Evolutionary conservation across 2,797 vertebrate genomes (phyloP), one percentile per base, ranked within the genome.

Genomic region (Gambusia yucatana): DNA sequence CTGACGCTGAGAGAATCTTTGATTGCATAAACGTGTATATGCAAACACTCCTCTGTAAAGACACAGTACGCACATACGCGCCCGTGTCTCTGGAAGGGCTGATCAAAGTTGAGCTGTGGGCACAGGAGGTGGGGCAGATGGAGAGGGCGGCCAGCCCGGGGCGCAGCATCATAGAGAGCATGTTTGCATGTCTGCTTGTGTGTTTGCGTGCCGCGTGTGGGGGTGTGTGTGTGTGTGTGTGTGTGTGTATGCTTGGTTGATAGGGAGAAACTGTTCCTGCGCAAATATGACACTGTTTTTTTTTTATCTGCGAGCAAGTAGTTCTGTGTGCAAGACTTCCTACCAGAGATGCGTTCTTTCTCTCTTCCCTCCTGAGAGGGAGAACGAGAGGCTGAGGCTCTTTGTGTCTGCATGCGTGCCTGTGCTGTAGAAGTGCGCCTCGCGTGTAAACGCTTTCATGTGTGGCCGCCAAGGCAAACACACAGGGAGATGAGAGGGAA

Each of bases 31-130:
- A 92, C 73, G 78, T 87, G 88, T 86, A 47, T 87, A 87, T 82
- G 78, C 91, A 92, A 91, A 92, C 92, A 78, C 86, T 82, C 77
- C 72, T 57, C 72, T 69, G 78, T 79, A 55, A 88, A 86, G 77
- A 84, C 83, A 82, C 88, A 65, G 84, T 83, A 84, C 87, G 81
- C 88, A 88, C 77, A 88, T 82, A 82, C 82, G 77, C 78, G 79
- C 82, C 83, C 85, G 57, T 82, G 85, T 88, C 84, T 89, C 83
- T 91, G 86, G 84, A 79, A 94, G 87, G 86, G 86, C 87, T 88
- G 92, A 96, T 95, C 94, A 95, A 95, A 95, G 93, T 94, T 92
- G 92, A 93, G 94, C 90, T 93, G 88, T 91, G 92, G 93, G 93
- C 92, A 89, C 90, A 90, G 86, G 90, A 94, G 94, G 92, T 93